A percentile compares a stretch with the other conserved stretches of the same genome.
Evolutionary conservation across 2,113 vertebrate species (phyloP).

Genomic region (Forbesichthys papilliferus): DNA sequence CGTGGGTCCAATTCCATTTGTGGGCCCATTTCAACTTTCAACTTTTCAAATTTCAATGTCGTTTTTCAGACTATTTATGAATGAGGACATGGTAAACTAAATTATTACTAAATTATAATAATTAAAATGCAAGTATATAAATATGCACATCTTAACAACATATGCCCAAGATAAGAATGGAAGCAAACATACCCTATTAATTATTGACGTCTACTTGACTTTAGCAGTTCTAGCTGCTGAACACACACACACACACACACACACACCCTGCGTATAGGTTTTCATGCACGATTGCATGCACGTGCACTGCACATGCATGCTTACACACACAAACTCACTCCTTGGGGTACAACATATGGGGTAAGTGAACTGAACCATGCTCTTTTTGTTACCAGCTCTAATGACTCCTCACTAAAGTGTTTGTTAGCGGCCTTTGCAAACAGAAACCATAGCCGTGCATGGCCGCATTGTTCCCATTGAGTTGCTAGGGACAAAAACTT

Average conservation of each 20-base stretch:
- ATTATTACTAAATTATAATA: no score
- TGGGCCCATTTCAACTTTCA: no score
- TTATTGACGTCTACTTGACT: conserved; percentile 27
- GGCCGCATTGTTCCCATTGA: conserved; percentile 18
- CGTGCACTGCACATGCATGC: no score
- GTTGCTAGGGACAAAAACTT: conserved; percentile 5
- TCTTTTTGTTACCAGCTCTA: conserved; percentile 23
- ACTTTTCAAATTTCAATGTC: no score
- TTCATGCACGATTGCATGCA: neutral
- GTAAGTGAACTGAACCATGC: neutral
- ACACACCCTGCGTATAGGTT: conserved; percentile 5
- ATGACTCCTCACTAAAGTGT: conserved; percentile 39
- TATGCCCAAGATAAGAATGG: conserved; percentile 40
- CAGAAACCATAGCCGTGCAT: conserved; percentile 11
- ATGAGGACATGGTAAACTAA: no score
- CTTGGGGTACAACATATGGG: conserved; percentile 22
- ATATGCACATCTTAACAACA: conserved; percentile 15
- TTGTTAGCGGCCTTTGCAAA: conserved; percentile 22
- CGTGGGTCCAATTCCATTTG: no score
- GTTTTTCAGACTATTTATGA: no score
- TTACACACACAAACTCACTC: no score
- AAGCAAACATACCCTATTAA: conserved; percentile 49
- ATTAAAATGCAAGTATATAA: conserved; percentile 29
- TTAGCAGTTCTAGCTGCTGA: conserved; percentile 18
- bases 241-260: conserved; percentile 11